These are phyloP conservation scores for Yasuhikotakia modesta DNA, from an alignment of 2,797 vertebrate genomes.

Conservation along the genomic window DNA sequence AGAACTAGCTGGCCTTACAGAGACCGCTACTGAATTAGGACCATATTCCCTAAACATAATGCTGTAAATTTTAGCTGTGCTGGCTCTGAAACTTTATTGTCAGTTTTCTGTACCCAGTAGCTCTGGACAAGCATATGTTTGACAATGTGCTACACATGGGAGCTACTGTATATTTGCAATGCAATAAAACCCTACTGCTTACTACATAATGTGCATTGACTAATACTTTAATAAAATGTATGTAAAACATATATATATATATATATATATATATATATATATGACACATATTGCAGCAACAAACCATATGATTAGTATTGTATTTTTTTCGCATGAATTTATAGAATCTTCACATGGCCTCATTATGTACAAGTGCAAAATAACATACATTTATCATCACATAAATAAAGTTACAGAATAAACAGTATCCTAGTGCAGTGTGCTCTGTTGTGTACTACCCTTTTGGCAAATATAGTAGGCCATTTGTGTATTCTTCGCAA, in stretches of 20 bases:
- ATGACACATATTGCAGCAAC: not conserved
- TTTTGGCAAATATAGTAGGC: not conserved
- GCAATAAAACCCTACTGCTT: not conserved
- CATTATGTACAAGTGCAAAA: not conserved
- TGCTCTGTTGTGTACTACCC: not conserved
- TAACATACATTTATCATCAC: not conserved
- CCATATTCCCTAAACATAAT: slow-evolving; percentile 29
- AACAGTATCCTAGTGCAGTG: not conserved
- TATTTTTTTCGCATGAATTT: not conserved
- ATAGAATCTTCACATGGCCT: not conserved
- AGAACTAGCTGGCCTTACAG: slow-evolving; percentile 30
- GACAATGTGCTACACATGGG: slow-evolving; percentile 12
- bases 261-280: no score
- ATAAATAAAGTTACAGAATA: not conserved
- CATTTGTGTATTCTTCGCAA: not conserved
- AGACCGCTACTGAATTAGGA: slow-evolving; percentile 3
- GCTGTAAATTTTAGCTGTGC: slow-evolving; percentile 20
- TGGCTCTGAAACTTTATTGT: slow-evolving; percentile 15
- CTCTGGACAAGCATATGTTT: slow-evolving; percentile 1
- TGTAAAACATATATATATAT: not conserved
- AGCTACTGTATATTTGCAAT: not conserved
- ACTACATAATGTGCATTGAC: not conserved
- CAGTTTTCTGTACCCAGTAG: slow-evolving; percentile 1
- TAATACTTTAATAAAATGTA: not conserved
- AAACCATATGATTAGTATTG: not conserved